A percentile compares a stretch with the other conserved stretches of the same genome.
phyloP scores from a whole-genome alignment of 2,888 invertebrate genomes.

The Adineta ricciae region DNA sequence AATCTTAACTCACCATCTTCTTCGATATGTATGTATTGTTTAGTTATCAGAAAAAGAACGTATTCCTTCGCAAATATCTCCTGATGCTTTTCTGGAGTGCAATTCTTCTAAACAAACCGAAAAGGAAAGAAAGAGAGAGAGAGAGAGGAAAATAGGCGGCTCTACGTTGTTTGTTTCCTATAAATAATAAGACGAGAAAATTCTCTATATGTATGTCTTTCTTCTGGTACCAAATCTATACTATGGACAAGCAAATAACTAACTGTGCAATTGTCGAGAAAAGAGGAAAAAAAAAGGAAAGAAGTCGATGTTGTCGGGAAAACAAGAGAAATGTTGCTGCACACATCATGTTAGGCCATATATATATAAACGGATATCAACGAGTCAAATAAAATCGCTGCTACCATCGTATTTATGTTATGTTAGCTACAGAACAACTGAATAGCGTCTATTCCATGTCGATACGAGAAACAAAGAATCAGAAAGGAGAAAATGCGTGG shows the following conservation, averaged over 20 bases:
- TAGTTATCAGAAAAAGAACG: background rate
- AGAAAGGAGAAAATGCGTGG: background rate
- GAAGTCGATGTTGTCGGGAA: background rate
- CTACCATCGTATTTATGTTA: background rate
- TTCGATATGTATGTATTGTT: background rate
- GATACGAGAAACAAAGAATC: background rate
- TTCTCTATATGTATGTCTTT: background rate
- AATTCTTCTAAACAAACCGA: background rate
- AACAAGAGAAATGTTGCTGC: slow-evolving; percentile 9
- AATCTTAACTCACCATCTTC: background rate
- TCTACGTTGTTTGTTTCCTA: slow-evolving; percentile 1
- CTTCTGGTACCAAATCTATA: background rate
- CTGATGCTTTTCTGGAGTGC: background rate
- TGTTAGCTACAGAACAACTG: background rate
- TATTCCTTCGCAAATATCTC: background rate
- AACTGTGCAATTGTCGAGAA: background rate
- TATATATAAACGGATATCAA: background rate
- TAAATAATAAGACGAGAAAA: background rate
- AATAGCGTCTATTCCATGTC: background rate
- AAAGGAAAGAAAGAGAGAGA: background rate
- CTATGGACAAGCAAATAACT: background rate
- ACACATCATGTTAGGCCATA: background rate
- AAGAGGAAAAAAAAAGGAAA: background rate
- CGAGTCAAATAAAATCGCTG: background rate
- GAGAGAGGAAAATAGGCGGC: background rate